Evolutionary conservation across 2,888 invertebrate species (phyloP).

Genomic region (Leptopterna dolabrata): DNA sequence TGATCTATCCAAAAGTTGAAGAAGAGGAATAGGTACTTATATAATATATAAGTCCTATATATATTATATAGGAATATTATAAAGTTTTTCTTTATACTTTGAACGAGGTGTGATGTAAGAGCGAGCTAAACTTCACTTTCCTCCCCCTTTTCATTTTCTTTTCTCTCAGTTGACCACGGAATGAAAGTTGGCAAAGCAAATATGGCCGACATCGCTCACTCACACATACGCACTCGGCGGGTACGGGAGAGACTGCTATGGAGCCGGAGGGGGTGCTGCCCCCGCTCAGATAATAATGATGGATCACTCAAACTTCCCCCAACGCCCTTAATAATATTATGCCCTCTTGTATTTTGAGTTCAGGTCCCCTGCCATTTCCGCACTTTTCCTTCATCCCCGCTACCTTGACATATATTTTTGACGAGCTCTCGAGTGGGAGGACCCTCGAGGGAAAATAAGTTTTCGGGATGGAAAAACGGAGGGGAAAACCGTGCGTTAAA

Average conservation of each 20-base stretch:
- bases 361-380: conserved; percentile 37
- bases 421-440: neutral
- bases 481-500: neutral
- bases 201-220: conserved; percentile 52
- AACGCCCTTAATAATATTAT: conserved; percentile 62
- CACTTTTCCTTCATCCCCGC: conserved; percentile 27
- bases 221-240: conserved; percentile 25
- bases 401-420: conserved; percentile 57
- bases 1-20: too few relatives aligned
- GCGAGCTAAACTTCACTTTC: neutral
- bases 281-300: conserved; percentile 62
- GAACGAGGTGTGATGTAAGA: neutral
- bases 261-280: conserved; percentile 44
- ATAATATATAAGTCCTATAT: too few relatives aligned
- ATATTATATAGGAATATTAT: too few relatives aligned
- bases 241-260: neutral
- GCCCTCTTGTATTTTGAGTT: conserved; percentile 58
- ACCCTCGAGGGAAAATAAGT: conserved; percentile 40
- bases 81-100: neutral
- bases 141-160: conserved; percentile 4
- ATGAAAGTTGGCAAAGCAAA: conserved; percentile 58
- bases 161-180: conserved; percentile 10
- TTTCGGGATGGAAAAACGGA: conserved; percentile 9
- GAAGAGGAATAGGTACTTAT: too few relatives aligned
- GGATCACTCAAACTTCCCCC: conserved; percentile 60